Conservation (phyloP, 1,140 invertebrate species). For the Coptotermes formosanus region DNA sequence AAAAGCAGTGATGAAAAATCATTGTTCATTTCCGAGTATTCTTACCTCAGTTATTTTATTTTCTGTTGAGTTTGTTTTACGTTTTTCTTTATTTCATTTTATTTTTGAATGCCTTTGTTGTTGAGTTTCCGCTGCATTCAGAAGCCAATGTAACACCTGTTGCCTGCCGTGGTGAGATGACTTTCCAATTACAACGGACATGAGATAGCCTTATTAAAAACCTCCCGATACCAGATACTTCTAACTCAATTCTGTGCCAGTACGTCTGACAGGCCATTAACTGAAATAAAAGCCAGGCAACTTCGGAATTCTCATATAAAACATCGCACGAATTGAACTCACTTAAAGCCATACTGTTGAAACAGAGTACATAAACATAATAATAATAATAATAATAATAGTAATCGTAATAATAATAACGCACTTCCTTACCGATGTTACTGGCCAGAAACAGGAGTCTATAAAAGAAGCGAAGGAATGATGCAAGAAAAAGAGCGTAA, state of each 20-base stretch:
- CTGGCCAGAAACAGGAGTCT: too few relatives aligned
- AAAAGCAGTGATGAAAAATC: slow-evolving; percentile 6
- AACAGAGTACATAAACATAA: too few relatives aligned
- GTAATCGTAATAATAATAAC: too few relatives aligned
- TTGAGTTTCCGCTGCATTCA: slow-evolving; percentile 1
- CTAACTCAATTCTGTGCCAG: not conserved
- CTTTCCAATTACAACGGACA: not conserved
- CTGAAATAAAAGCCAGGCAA: not conserved
- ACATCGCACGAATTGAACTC: too few relatives aligned
- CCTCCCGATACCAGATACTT: not conserved
- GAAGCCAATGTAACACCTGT: not conserved
- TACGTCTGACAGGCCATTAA: not conserved
- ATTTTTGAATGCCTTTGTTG: too few relatives aligned
- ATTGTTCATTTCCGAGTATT: slow-evolving; percentile 13
- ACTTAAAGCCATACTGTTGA: too few relatives aligned
- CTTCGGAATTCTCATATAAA: too few relatives aligned
- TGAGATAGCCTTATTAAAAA: slow-evolving; percentile 17
- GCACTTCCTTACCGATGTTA: too few relatives aligned
- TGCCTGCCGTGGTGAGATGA: not conserved
- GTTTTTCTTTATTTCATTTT: not conserved
- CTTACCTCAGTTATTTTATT: not conserved
- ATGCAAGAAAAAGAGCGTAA: too few relatives aligned
- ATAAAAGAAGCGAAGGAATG: too few relatives aligned
- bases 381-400: too few relatives aligned
- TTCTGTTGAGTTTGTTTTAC: not conserved